Conservation (phyloP, 2,888 invertebrate species). For the Leucophora obtusa region DNA sequence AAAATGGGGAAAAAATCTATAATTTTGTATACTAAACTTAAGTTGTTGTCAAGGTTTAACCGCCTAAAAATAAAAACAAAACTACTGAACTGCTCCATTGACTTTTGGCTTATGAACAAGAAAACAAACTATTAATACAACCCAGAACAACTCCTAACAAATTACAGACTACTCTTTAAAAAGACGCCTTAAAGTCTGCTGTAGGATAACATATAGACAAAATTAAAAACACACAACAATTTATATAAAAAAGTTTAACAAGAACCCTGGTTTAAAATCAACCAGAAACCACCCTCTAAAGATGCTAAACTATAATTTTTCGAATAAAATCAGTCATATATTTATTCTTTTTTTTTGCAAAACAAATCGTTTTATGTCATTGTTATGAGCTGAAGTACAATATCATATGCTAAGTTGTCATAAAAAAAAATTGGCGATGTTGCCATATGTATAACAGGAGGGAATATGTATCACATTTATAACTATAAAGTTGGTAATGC, state of each 20-base stretch:
- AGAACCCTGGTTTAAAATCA: not conserved
- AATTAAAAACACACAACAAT: conserved; percentile 12
- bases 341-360: not conserved
- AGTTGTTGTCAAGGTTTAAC: conserved; percentile 58
- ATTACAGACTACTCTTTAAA: not conserved
- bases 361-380: conserved; percentile 3
- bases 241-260: not conserved
- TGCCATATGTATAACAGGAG: not conserved
- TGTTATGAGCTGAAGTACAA: not conserved
- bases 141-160: not conserved
- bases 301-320: not conserved
- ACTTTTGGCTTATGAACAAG: conserved; percentile 47
- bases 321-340: conserved; percentile 30
- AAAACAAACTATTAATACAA: conserved; percentile 16
- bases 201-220: conserved; percentile 13
- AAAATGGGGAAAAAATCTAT: not conserved
- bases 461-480: not conserved
- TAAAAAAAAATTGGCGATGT: conserved; percentile 17
- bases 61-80: not conserved
- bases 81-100: conserved; percentile 41
- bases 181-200: conserved; percentile 55
- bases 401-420: conserved; percentile 14
- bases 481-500: conserved; percentile 28
- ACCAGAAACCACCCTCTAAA: no score
- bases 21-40: conserved; percentile 19